Evolutionary conservation across 1,140 invertebrate genomes (phyloP).

Genomic region (Leptestheria dahalacensis): DNA sequence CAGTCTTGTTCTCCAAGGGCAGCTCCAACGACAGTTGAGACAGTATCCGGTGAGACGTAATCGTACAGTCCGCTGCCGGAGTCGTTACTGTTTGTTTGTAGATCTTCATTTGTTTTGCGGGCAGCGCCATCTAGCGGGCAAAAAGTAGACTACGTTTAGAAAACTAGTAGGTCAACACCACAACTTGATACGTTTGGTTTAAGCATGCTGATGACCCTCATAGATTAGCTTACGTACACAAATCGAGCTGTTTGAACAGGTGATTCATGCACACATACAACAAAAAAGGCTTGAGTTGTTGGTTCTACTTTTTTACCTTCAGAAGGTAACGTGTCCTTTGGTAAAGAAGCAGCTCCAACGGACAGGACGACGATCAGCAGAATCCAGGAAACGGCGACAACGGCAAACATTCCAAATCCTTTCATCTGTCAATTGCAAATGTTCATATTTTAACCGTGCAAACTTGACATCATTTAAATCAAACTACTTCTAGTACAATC

Average conservation of each 20-base stretch:
- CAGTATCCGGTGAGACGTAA: slow-evolving; percentile 9
- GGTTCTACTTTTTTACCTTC: background rate
- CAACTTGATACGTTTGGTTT: too few species aligned
- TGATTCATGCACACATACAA: too few species aligned
- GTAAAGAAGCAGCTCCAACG: slow-evolving; percentile 2
- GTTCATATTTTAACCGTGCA: too few species aligned
- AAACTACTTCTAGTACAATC: too few species aligned
- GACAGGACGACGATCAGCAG: slow-evolving; percentile 6
- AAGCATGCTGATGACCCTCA: too few species aligned
- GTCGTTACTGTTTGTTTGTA: background rate
- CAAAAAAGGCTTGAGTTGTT: too few species aligned
- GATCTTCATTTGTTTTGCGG: background rate
- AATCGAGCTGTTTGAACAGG: too few species aligned
- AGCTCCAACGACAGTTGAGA: slow-evolving; percentile 13
- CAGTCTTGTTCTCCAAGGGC: slow-evolving; percentile 16
- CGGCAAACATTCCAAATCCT: slow-evolving; percentile 6
- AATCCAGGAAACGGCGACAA: background rate
- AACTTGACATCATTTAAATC: too few species aligned
- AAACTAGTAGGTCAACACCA: background rate
- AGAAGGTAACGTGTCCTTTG: background rate
- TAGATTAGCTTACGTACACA: too few species aligned
- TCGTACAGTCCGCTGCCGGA: background rate
- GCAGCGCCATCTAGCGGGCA: background rate
- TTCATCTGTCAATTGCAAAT: slow-evolving; percentile 5
- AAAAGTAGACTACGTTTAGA: background rate